Evolutionary conservation across 2,888 invertebrate genomes (phyloP), one percentile per base, ranked within the genome.

Genomic region (Seira sanloemensis): DNA sequence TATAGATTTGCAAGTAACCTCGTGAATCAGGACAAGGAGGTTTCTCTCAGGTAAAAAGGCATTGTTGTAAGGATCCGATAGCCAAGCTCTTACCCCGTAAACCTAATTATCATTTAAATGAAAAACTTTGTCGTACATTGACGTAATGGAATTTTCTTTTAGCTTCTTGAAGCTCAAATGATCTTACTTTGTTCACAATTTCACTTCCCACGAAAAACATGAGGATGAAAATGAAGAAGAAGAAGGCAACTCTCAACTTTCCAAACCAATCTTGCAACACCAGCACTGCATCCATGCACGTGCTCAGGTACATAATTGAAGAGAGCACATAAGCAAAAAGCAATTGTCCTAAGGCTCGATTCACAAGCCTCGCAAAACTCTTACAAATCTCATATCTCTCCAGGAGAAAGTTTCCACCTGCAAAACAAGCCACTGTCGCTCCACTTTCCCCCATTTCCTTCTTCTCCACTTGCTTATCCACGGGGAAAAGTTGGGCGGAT

Each of bases 211-310:
- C 62, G 65, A 78, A 78, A 25, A 78, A 78, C 78, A 78, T 78
- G 71, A 78, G 72, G 12, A 72, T 78, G 18, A 78, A 78, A n/a
- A 72, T 46, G 16, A 23, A 27, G 46, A 78, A 78, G 50, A 78
- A 78, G 50, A 78, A 78, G 5, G 78, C 78, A 18, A 78, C 78
- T 2, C 78, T 25, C 1, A 78, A 65, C 50, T 71, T 78, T 19
- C 78, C 78, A 72, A 78, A 78, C 78, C 78, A 78, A 37, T 78
- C 78, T 24, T 78, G 78, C 9, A 78, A 71, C 23, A 78, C 72
- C n/a, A 78, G 65, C 5, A 78, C 78, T 1, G 78, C 78, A 27
- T 78, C 78, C 78, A 78, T 78, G 25, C 78, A 72, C 2, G 78
- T 78, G 19, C 71, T 71, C 27, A 78, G 66, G 50, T 78, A 78